Percentiles rank a stretch among this genome's conserved stretches.
These are phyloP conservation scores for Tragopan temminckii DNA, from an alignment of 2,797 vertebrate genomes.

Conservation along the genomic window DNA sequence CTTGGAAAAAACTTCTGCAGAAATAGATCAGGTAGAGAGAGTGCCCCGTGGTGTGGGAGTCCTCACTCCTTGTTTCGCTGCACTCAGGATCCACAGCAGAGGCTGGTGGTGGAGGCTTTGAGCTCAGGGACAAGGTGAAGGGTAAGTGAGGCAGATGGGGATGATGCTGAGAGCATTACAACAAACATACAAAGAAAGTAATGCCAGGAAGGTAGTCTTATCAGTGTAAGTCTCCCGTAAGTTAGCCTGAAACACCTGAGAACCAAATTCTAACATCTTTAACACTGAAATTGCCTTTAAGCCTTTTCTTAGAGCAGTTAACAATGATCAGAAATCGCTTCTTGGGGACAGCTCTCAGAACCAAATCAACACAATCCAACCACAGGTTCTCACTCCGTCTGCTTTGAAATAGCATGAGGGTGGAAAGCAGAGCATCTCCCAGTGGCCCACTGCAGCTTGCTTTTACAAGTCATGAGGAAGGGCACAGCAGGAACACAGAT, in stretches of 20 bases:
- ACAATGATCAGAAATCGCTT: neutral
- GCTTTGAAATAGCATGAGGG: neutral
- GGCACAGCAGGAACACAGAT: neutral
- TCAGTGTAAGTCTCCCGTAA: accelerated
- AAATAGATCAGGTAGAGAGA: neutral
- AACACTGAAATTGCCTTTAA: neutral
- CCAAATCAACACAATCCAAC: accelerated
- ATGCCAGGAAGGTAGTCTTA: neutral
- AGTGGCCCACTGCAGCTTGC: neutral
- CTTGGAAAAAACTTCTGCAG: neutral
- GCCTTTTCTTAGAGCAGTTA: neutral
- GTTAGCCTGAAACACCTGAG: neutral
- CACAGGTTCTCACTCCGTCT: neutral
- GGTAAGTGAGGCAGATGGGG: neutral
- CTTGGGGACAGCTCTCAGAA: neutral
- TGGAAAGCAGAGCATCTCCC: neutral
- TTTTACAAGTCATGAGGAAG: neutral
- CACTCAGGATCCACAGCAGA: neutral
- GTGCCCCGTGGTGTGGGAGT: neutral
- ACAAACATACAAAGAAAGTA: neutral
- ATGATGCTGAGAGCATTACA: neutral
- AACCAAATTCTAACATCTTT: neutral
- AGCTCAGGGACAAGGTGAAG: accelerated
- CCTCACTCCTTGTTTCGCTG: accelerated
- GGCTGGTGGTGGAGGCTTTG: neutral